phyloP scores from a whole-genome alignment of 1,140 invertebrate genomes.

The Drosophila nasuta region DNA sequence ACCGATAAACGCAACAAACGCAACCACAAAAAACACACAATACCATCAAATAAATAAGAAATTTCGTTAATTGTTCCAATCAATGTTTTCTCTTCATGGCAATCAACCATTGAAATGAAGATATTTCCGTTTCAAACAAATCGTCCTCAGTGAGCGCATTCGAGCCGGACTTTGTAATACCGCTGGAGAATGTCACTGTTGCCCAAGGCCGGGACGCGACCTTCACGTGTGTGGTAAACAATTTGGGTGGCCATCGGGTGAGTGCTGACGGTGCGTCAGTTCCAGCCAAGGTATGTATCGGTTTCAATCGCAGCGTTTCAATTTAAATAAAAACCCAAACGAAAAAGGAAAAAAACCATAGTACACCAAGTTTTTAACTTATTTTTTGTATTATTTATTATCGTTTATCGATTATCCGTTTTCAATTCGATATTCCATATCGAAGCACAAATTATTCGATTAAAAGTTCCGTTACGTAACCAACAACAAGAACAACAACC shows the following conservation, averaged over 20 bases:
- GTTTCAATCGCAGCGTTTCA: conserved; percentile 78
- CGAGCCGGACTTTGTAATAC: conserved; percentile 93
- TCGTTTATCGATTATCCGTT: neutral
- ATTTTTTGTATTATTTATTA: neutral
- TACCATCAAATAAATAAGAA: conserved; percentile 36
- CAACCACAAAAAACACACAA: neutral
- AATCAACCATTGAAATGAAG: conserved; percentile 78
- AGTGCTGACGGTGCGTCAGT: conserved; percentile 91
- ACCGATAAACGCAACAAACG: neutral
- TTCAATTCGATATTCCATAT: too few relatives aligned
- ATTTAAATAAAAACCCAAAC: conserved; percentile 10
- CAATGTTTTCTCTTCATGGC: conserved; percentile 76
- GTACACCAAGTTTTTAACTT: too few relatives aligned
- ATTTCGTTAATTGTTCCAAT: conserved; percentile 76
- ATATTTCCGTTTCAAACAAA: conserved; percentile 84
- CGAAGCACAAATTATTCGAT: too few relatives aligned
- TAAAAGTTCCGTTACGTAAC: neutral
- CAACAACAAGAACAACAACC: neutral
- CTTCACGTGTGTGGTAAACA: conserved; percentile 95
- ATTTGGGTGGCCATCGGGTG: conserved; percentile 96
- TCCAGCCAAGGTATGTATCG: conserved; percentile 91
- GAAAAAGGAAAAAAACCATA: conserved; percentile 2
- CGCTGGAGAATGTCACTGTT: conserved; percentile 94
- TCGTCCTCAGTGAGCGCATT: conserved; percentile 86
- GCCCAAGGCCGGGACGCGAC: conserved; percentile 94